A percentile compares a stretch with the other conserved stretches of the same genome.
Conservation (phyloP, 1,140 invertebrate genomes). For the Lepidostoma basale region DNA sequence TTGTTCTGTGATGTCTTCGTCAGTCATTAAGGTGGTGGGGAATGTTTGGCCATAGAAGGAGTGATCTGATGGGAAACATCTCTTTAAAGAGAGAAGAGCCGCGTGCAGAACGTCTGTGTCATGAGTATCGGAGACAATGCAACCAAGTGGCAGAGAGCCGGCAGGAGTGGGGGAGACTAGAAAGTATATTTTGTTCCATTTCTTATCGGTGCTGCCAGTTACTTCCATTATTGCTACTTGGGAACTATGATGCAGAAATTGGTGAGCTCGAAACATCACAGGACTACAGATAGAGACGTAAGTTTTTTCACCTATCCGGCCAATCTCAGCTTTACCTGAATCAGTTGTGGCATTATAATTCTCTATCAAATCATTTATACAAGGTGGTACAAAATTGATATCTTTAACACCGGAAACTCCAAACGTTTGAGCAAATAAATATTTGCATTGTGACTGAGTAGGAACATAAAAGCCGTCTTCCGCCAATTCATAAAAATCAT, state of each 20-base stretch:
- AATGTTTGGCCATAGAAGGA: slow-evolving; percentile 37
- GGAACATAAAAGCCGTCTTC: slow-evolving; percentile 39
- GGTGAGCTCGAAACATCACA: slow-evolving; percentile 37
- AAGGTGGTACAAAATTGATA: slow-evolving; percentile 17
- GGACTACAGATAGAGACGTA: slow-evolving; percentile 41
- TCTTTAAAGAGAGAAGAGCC: slow-evolving; percentile 28
- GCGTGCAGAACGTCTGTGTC: slow-evolving; percentile 27
- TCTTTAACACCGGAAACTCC: slow-evolving; percentile 29
- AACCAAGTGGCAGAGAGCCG: slow-evolving; percentile 37
- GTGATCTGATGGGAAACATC: slow-evolving; percentile 31
- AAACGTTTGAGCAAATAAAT: slow-evolving; percentile 40
- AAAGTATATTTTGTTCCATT: slow-evolving; percentile 40
- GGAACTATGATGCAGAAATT: slow-evolving; percentile 31
- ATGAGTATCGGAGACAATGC: slow-evolving; percentile 36
- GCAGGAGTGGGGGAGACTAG: slow-evolving; percentile 36
- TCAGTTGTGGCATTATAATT: slow-evolving; percentile 31
- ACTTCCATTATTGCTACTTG: slow-evolving; percentile 37
- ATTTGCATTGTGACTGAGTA: slow-evolving; percentile 38
- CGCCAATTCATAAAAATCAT: slow-evolving; percentile 39
- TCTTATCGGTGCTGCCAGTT: slow-evolving; percentile 32
- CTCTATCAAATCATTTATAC: slow-evolving; percentile 33
- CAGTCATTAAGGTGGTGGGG: slow-evolving; percentile 32
- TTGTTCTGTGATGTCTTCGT: slow-evolving; percentile 34
- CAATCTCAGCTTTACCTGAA: slow-evolving; percentile 33
- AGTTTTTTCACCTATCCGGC: slow-evolving; percentile 31